Conservation (phyloP, 2,797 vertebrate species). For the Gymnothorax reevesii region DNA sequence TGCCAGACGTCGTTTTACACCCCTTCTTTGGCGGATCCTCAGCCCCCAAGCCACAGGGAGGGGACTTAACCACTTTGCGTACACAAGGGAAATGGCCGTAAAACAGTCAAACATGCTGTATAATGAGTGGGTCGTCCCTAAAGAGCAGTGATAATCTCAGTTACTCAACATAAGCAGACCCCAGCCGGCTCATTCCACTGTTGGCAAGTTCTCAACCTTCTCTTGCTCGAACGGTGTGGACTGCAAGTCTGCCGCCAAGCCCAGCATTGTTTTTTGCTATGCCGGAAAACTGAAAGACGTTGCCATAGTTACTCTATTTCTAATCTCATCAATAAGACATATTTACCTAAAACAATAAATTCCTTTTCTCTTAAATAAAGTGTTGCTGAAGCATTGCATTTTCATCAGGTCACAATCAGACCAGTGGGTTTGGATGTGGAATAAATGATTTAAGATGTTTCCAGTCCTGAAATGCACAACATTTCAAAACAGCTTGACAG, state of each 20-base stretch:
- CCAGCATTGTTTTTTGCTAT: slow-evolving; percentile 23
- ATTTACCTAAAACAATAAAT: slow-evolving; percentile 75
- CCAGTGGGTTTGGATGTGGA: slow-evolving; percentile 40
- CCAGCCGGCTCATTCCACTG: not conserved
- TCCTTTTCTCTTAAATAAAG: slow-evolving; percentile 65
- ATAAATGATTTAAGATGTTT: slow-evolving; percentile 53
- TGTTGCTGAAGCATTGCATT: slow-evolving; percentile 35
- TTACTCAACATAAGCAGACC: slow-evolving; percentile 24
- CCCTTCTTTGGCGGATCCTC: slow-evolving; percentile 47
- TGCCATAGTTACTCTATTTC: slow-evolving; percentile 60
- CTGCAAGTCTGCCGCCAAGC: slow-evolving; percentile 28
- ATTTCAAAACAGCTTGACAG: slow-evolving; percentile 2
- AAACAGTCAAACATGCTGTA: slow-evolving; percentile 40
- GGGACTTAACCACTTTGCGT: slow-evolving; percentile 53
- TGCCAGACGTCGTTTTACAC: slow-evolving; percentile 73
- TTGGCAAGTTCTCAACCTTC: slow-evolving; percentile 34
- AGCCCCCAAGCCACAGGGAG: slow-evolving; percentile 46
- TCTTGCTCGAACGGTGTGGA: not conserved
- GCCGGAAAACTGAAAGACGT: slow-evolving; percentile 61
- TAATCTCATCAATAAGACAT: slow-evolving; percentile 56
- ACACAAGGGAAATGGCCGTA: slow-evolving; percentile 46
- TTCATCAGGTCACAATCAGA: slow-evolving; percentile 40
- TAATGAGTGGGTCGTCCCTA: slow-evolving; percentile 39
- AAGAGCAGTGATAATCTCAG: slow-evolving; percentile 34
- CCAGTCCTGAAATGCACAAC: slow-evolving; percentile 29